phyloP scores from a whole-genome alignment of 2,113 vertebrate genomes.

The Platanista minor region DNA sequence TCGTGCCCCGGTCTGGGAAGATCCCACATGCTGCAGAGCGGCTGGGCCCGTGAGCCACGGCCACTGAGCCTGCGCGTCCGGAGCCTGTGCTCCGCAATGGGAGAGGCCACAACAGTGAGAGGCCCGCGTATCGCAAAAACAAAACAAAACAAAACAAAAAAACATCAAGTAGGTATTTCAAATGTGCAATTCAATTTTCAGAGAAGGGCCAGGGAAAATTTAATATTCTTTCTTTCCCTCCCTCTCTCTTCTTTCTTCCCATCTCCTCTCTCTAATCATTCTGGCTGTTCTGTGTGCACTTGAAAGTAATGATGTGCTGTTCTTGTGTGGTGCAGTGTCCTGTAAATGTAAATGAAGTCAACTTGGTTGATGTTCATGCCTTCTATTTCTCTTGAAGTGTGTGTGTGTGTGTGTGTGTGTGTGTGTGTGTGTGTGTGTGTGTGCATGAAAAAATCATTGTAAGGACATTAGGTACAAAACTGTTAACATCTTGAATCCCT shows the following conservation, averaged over 20 bases:
- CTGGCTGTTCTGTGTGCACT: not conserved
- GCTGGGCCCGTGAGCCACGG: too few relatives aligned
- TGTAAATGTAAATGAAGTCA: not conserved
- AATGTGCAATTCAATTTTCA: not conserved
- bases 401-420: not conserved
- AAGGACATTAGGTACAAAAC: not conserved
- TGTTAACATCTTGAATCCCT: not conserved
- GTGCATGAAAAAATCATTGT: not conserved
- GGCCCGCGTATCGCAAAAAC: too few relatives aligned
- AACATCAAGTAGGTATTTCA: not conserved
- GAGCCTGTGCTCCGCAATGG: too few relatives aligned
- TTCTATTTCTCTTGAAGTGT: not conserved
- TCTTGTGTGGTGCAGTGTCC: not conserved
- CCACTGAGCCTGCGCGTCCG: too few relatives aligned
- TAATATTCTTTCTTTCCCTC: not conserved
- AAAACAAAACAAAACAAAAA: too few relatives aligned
- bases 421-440: not conserved
- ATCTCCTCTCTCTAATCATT: not conserved
- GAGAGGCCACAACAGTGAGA: too few relatives aligned
- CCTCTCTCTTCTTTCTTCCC: not conserved
- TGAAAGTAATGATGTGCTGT: not conserved
- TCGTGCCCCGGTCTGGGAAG: too few relatives aligned
- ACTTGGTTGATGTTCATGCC: too few relatives aligned
- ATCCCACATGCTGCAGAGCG: too few relatives aligned
- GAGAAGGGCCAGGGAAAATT: not conserved